Conservation (phyloP, 2,888 invertebrate species). For the Myopa testacea region DNA sequence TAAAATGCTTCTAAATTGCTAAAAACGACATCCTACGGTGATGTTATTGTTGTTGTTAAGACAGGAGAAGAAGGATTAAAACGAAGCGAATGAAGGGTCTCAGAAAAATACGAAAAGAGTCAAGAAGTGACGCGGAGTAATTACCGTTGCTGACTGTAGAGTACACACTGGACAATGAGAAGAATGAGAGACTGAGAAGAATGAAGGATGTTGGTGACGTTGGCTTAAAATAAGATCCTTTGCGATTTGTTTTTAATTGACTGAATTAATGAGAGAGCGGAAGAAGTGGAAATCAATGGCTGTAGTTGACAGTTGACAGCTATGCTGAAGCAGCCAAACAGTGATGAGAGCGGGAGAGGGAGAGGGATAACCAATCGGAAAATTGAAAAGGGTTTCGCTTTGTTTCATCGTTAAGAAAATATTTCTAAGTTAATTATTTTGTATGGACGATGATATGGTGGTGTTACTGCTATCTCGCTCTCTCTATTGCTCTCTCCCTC, state of each 20-base stretch:
- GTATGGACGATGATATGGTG: not conserved
- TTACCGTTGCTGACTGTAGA: slow-evolving; percentile 7
- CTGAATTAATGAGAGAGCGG: slow-evolving; percentile 31
- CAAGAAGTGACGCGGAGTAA: slow-evolving; percentile 15
- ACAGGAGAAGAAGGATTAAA: not conserved
- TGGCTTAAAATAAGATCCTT: slow-evolving; percentile 4
- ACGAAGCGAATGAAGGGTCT: not conserved
- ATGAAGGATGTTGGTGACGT: not conserved
- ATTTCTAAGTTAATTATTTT: not conserved
- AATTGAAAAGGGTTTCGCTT: not conserved
- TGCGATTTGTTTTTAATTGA: slow-evolving; percentile 29
- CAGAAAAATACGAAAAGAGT: not conserved
- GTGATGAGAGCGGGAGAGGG: not conserved
- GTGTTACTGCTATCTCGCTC: not conserved
- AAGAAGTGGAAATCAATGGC: slow-evolving; percentile 26
- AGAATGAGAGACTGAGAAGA: too few relatives aligned
- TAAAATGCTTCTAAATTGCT: not conserved
- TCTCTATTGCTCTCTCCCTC: not conserved
- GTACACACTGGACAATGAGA: not conserved
- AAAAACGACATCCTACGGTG: not conserved
- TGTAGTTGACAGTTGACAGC: slow-evolving; percentile 7
- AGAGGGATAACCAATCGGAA: not conserved
- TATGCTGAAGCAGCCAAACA: not conserved
- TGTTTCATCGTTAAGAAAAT: not conserved
- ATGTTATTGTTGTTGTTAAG: not conserved